Evolutionary conservation across 2,888 invertebrate genomes (phyloP).

Genomic region (Parnassius smintheus): DNA sequence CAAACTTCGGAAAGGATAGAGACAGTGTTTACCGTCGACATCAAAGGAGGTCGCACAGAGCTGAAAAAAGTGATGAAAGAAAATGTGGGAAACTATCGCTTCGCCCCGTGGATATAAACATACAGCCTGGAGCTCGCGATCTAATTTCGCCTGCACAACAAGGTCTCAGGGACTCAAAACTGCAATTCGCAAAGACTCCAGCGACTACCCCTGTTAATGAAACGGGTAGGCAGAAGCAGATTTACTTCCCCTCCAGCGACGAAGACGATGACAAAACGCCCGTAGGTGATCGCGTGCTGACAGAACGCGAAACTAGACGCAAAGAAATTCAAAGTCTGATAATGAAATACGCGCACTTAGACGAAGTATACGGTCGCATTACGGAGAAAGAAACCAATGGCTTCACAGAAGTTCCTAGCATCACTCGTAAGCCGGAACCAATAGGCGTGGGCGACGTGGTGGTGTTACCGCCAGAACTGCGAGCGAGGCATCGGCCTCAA

Average conservation of each 20-base stretch:
- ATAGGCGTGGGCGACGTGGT: slow-evolving; percentile 68
- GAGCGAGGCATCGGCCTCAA: slow-evolving; percentile 65
- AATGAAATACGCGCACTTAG: slow-evolving; percentile 90
- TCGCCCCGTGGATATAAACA: slow-evolving; percentile 78
- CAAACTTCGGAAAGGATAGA: slow-evolving; percentile 69
- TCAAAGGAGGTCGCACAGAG: slow-evolving; percentile 80
- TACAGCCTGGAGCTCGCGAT: slow-evolving; percentile 71
- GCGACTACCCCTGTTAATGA: slow-evolving; percentile 66
- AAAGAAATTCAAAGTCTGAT: slow-evolving; percentile 92
- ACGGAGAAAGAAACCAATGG: slow-evolving; percentile 59
- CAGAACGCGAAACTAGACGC: slow-evolving; percentile 89
- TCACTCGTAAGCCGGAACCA: slow-evolving; percentile 53
- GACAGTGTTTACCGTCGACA: slow-evolving; percentile 75
- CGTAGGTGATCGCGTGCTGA: slow-evolving; percentile 79
- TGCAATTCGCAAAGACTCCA: slow-evolving; percentile 55
- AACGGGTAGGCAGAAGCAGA: slow-evolving; percentile 67
- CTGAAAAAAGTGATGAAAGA: slow-evolving; percentile 84
- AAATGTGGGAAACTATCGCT: slow-evolving; percentile 73
- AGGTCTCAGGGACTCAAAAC: slow-evolving; percentile 57
- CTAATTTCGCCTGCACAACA: slow-evolving; percentile 75
- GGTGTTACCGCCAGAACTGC: slow-evolving; percentile 70
- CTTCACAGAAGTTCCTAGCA: slow-evolving; percentile 44
- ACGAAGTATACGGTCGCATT: slow-evolving; percentile 84
- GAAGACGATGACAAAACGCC: slow-evolving; percentile 77
- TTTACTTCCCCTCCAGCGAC: slow-evolving; percentile 74